These are phyloP conservation scores for Megaleporinus macrocephalus DNA, from an alignment of 2,113 vertebrate species.

Conservation along the genomic window DNA sequence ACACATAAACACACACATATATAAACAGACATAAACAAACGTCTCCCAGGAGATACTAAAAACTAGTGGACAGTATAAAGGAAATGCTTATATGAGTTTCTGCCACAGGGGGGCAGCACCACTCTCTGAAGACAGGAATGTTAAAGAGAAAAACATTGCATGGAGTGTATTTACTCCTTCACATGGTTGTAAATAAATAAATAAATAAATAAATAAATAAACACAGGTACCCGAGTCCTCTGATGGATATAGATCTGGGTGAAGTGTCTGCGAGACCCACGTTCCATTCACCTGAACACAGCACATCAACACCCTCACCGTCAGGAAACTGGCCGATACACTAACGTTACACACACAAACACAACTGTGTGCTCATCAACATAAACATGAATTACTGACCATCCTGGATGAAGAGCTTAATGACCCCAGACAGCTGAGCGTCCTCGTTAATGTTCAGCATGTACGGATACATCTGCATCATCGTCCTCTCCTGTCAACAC, in stretches of 20 bases:
- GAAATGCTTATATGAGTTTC: too few species aligned
- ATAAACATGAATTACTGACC: slow-evolving; percentile 67
- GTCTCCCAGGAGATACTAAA: too few species aligned
- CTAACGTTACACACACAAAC: slow-evolving; percentile 25
- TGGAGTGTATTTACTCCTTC: too few species aligned
- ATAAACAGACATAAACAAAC: too few species aligned
- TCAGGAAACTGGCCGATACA: neutral
- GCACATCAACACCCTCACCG: neutral
- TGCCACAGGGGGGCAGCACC: too few species aligned
- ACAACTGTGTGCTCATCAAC: slow-evolving; percentile 31
- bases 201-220: too few species aligned
- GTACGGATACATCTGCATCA: slow-evolving; percentile 85
- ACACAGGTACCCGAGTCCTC: slow-evolving; percentile 86
- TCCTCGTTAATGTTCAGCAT: slow-evolving; percentile 88
- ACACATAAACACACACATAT: too few species aligned
- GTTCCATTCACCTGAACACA: slow-evolving; percentile 79
- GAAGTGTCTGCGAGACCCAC: slow-evolving; percentile 76
- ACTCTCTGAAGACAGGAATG: too few species aligned
- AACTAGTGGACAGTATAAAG: too few species aligned
- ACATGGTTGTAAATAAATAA: too few species aligned
- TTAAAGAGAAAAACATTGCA: too few species aligned
- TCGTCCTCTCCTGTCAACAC: slow-evolving; percentile 79
- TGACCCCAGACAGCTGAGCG: slow-evolving; percentile 85
- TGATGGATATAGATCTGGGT: slow-evolving; percentile 77
- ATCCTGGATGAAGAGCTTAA: slow-evolving; percentile 85